phyloP scores from a whole-genome alignment of 2,797 vertebrate species.

The Sorex maritimensis region DNA sequence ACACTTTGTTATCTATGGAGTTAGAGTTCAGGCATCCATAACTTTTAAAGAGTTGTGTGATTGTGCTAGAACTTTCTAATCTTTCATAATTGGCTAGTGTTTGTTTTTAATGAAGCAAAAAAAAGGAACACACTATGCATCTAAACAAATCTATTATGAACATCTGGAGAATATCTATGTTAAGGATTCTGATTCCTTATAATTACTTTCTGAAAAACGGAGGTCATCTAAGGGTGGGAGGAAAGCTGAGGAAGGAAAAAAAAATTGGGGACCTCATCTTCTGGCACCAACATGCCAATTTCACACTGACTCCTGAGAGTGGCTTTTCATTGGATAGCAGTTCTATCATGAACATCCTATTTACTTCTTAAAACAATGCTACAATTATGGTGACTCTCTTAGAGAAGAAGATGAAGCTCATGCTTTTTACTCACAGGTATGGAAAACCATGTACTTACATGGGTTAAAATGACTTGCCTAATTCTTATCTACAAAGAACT shows the following conservation, averaged over 20 bases:
- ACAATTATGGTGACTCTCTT: slow-evolving; percentile 22
- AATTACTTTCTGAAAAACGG: neutral
- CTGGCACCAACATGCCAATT: neutral
- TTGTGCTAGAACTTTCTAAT: neutral
- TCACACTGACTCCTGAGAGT: neutral
- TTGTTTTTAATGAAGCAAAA: neutral
- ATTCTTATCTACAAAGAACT: neutral
- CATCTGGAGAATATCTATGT: neutral
- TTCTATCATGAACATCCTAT: neutral
- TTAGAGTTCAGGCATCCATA: neutral
- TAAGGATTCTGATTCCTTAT: neutral
- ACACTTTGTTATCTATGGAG: neutral
- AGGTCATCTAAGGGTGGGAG: neutral
- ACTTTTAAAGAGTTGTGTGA: neutral
- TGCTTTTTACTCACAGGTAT: neutral
- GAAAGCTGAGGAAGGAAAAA: neutral
- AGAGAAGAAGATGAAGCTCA: neutral
- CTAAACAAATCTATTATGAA: neutral
- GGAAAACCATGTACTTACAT: neutral
- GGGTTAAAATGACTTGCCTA: neutral
- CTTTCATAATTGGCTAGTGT: neutral
- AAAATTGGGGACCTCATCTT: neutral
- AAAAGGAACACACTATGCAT: neutral
- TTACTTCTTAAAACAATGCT: slow-evolving; percentile 66
- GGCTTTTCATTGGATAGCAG: neutral